Conservation (phyloP, 2,113 vertebrate genomes). For the Poecile atricapillus region DNA sequence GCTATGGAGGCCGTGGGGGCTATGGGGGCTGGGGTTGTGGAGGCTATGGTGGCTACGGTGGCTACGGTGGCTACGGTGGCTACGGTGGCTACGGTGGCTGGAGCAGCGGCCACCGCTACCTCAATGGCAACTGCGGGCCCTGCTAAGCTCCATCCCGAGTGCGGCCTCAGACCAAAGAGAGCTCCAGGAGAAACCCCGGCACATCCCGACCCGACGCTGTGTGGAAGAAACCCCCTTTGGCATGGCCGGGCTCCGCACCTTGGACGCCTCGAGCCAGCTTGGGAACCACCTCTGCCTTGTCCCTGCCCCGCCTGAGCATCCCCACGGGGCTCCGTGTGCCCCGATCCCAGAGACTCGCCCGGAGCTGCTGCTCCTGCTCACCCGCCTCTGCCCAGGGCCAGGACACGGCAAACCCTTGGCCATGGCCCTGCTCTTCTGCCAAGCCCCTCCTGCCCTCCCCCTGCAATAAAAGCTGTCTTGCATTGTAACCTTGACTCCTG, state of each 20-base stretch:
- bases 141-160: not conserved
- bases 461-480: not conserved
- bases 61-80: not conserved
- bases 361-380: not conserved
- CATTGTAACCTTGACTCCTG: not conserved
- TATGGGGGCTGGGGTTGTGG: rapidly evolving
- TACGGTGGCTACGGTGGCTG: not conserved
- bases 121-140: not conserved
- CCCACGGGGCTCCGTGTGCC: not conserved
- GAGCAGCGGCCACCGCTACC: not conserved
- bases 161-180: not conserved
- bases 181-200: not conserved
- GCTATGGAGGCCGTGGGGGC: not conserved
- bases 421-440: not conserved
- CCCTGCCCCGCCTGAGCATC: not conserved
- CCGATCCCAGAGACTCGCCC: not conserved
- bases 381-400: not conserved
- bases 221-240: rapidly evolving
- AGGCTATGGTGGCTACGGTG: rapidly evolving
- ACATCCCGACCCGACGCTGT: not conserved
- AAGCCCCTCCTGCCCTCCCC: not conserved
- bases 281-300: not conserved
- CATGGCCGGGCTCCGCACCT: not conserved
- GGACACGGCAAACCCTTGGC: not conserved
- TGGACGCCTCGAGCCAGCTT: not conserved